These are phyloP conservation scores for Halcyon badia DNA, from an alignment of 2,797 vertebrate genomes.

Conservation along the genomic window DNA sequence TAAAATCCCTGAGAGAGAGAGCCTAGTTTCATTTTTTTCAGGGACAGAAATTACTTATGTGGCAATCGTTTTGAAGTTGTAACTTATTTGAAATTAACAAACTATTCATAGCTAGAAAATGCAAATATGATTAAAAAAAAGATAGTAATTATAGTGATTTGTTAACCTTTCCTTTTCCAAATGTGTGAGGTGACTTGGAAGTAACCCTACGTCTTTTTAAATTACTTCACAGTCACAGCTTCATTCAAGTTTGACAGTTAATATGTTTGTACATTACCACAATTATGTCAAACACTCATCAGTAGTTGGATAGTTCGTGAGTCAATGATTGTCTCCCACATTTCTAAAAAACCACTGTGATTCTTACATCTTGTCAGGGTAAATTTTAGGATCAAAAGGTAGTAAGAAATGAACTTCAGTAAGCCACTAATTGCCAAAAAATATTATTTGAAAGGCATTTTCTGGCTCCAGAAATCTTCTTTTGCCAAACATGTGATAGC, in stretches of 20 bases:
- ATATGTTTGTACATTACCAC: not conserved
- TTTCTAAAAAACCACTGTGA: not conserved
- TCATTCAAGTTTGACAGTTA: conserved; percentile 10
- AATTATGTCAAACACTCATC: not conserved
- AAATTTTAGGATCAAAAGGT: not conserved
- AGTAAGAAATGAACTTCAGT: not conserved
- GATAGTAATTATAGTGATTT: conserved; percentile 7
- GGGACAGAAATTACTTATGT: not conserved
- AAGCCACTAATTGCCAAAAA: not conserved
- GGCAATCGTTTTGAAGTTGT: not conserved
- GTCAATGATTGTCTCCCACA: not conserved
- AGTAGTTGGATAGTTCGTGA: not conserved
- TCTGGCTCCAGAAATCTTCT: not conserved
- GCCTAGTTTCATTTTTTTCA: not conserved
- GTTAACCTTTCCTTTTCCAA: conserved; percentile 35
- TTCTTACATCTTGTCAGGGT: not conserved
- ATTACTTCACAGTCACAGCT: conserved; percentile 2
- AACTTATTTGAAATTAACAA: not conserved
- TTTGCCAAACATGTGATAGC: not conserved
- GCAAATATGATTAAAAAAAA: not conserved
- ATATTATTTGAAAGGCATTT: not conserved
- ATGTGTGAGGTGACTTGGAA: conserved; percentile 36
- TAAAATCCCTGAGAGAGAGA: not conserved
- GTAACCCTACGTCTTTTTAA: not conserved
- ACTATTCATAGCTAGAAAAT: not conserved